These are phyloP conservation scores for Microctenopoma stevenorrisi DNA, from an alignment of 2,797 vertebrate species.

Conservation along the genomic window DNA sequence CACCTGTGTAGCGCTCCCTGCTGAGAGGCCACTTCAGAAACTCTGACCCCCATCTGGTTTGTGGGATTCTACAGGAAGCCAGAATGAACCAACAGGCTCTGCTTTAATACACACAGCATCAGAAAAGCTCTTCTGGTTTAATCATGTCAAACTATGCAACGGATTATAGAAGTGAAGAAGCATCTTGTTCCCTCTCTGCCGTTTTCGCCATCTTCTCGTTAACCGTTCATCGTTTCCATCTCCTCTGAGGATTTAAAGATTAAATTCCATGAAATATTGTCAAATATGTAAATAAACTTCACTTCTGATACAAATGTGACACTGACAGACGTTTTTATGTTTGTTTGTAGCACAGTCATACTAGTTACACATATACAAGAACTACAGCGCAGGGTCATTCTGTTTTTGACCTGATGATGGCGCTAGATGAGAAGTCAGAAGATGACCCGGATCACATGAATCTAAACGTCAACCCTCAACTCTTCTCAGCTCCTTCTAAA, in stretches of 20 bases:
- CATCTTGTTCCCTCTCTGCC: conserved; percentile 6
- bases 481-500: too few species aligned
- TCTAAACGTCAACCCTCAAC: too few species aligned
- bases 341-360: neutral
- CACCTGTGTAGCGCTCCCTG: neutral
- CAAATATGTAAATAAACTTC: conserved; percentile 67
- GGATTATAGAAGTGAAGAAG: conserved; percentile 22
- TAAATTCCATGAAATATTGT: conserved; percentile 26
- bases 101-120: conserved; percentile 4
- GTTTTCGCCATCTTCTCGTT: conserved; percentile 2
- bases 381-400: too few species aligned
- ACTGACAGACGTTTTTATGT: neutral
- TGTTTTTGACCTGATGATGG: too few species aligned
- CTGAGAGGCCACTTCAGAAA: neutral
- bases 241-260: conserved; percentile 6
- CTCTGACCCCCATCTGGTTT: neutral
- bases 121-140: conserved; percentile 6
- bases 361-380: too few species aligned
- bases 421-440: too few species aligned
- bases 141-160: conserved; percentile 62
- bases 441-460: too few species aligned
- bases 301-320: conserved; percentile 47
- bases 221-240: neutral
- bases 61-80: neutral
- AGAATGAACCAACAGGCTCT: neutral